phyloP scores from a whole-genome alignment of 2,797 vertebrate genomes.

The Pangasius mekongensis region DNA sequence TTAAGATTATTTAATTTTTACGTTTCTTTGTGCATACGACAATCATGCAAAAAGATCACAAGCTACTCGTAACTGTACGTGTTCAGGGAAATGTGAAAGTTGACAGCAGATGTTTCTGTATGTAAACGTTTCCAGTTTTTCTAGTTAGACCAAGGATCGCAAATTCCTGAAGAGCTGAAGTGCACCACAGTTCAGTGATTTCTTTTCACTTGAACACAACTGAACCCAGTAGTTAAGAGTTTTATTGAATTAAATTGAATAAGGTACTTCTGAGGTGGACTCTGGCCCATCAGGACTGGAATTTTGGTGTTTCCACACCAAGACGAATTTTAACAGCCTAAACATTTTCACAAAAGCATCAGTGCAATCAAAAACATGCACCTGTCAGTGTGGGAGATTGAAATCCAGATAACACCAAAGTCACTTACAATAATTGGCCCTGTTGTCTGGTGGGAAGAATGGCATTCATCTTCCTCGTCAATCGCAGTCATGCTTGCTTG shows the following conservation, averaged over 20 bases:
- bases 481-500: not conserved
- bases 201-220: not conserved
- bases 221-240: not conserved
- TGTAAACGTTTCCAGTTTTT: not conserved
- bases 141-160: not conserved
- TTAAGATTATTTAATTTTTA: not conserved
- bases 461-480: not conserved
- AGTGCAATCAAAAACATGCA: not conserved
- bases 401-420: slow-evolving; percentile 4
- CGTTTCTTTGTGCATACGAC: not conserved
- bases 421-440: not conserved
- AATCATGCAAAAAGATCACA: not conserved
- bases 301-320: not conserved
- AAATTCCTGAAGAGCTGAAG: not conserved
- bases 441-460: not conserved
- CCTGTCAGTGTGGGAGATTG: not conserved
- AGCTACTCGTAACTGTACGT: not conserved
- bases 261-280: not conserved
- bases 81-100: not conserved
- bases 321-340: not conserved
- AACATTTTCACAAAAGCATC: not conserved
- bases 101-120: not conserved
- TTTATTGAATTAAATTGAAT: not conserved
- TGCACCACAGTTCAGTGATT: not conserved
- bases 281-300: not conserved